Evolutionary conservation across 2,113 vertebrate genomes (phyloP).

Genomic region (Cyprinodon brontotheroides): DNA sequence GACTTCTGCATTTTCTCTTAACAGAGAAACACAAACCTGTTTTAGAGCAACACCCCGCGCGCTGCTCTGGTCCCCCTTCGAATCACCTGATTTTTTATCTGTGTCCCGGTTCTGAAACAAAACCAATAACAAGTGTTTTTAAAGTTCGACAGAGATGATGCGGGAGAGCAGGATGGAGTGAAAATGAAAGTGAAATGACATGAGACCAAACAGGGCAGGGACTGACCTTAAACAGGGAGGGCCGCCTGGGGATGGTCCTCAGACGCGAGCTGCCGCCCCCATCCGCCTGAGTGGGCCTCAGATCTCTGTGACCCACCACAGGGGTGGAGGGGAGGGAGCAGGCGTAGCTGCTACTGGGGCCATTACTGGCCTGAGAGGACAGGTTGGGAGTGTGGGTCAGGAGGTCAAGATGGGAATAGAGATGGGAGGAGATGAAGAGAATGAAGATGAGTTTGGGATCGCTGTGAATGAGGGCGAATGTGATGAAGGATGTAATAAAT

Average conservation of each 20-base stretch:
- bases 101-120: conserved; percentile 88
- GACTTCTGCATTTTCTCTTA: conserved; percentile 3
- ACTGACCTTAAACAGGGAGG: conserved; percentile 93
- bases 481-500: conserved; percentile 13
- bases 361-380: conserved; percentile 86
- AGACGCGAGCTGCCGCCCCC: conserved; percentile 80
- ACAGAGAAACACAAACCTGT: conserved; percentile 78
- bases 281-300: conserved; percentile 80
- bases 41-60: conserved; percentile 88
- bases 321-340: conserved; percentile 94
- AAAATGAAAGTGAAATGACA: conserved; percentile 35
- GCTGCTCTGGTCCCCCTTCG: conserved; percentile 83
- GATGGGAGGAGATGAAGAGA: conserved; percentile 39
- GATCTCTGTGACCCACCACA: conserved; percentile 90
- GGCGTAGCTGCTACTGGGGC: conserved; percentile 87
- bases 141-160: background rate
- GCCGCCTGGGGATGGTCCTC: conserved; percentile 87
- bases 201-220: conserved; percentile 1
- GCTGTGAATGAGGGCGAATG: background rate
- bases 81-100: conserved; percentile 87
- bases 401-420: conserved; percentile 6
- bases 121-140: conserved; percentile 19
- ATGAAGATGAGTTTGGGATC: conserved; percentile 1
- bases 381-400: conserved; percentile 14
- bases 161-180: conserved; percentile 4